Conservation (phyloP, 2,888 invertebrate genomes). For the Tribolium freemani region DNA sequence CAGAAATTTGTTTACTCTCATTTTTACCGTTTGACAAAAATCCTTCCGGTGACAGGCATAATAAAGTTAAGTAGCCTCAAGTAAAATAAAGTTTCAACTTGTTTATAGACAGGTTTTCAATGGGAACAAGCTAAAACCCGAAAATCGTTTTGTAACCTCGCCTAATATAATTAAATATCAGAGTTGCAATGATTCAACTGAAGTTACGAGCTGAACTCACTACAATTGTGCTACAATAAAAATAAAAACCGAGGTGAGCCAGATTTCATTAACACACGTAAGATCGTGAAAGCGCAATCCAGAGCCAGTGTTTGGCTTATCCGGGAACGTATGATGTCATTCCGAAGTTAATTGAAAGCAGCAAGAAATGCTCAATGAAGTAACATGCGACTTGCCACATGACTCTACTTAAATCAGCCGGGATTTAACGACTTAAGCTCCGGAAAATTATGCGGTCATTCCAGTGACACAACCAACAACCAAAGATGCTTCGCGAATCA, state of each 20-base stretch:
- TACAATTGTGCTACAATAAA: conserved; percentile 22
- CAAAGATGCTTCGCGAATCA: conserved; percentile 4
- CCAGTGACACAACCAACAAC: background rate
- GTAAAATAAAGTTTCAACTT: background rate
- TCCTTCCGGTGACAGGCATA: background rate
- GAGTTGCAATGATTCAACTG: background rate
- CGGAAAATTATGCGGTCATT: conserved; percentile 12
- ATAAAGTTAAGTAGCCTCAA: conserved; percentile 2
- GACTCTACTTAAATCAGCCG: conserved; percentile 2
- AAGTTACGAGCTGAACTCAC: background rate
- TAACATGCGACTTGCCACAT: conserved; percentile 9
- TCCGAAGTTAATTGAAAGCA: conserved; percentile 22
- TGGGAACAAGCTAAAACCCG: background rate
- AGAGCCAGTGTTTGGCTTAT: conserved; percentile 24
- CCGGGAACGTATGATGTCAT: conserved; percentile 11
- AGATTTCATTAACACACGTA: conserved; percentile 24
- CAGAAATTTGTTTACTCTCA: conserved; percentile 5
- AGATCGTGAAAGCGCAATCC: conserved; percentile 25
- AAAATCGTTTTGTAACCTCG: background rate
- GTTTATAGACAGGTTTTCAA: background rate
- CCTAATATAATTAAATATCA: background rate
- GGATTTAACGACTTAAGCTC: conserved; percentile 1
- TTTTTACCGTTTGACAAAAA: conserved; percentile 6
- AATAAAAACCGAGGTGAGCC: conserved; percentile 21
- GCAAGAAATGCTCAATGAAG: conserved; percentile 22